Base-by-base conservation (phyloP, 2,113 vertebrate genomes). In the Oncorhynchus mykiss region DNA sequence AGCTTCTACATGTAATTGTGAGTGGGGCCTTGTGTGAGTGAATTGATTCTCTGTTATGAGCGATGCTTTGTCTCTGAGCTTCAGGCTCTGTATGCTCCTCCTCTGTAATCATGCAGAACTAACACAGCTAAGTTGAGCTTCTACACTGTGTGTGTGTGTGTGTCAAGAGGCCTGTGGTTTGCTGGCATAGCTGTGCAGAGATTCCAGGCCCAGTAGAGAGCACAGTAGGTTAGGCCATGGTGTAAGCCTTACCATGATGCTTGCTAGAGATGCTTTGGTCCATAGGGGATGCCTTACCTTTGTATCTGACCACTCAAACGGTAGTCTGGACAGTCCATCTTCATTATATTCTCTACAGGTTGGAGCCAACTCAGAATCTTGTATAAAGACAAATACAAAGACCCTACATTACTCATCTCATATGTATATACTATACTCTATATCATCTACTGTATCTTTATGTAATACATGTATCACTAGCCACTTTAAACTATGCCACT, bases 1-100 rank as follows among this genome's bases (percentile, higher is more conserved):
- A 62, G 79, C 9, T 18, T 20, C 54, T 80, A 60, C 69, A 59
- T 72, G 75, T 57, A 78, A 82, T 86, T 75, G 79, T 78, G 29
- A 70, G 77, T 72, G 70, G 31, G 25, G 18, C 14, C 18, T 27
- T 66, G 64, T 66, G 14, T 31, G 65, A 73, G n/a, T 77, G 62
- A 77, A 85, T 62, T 73, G 13, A 71, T 80, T n/a, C 34, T 72
- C 45, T 76, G 73, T 80, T 72, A 48, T 51, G 75, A 54, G 51
- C 22, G 29, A 45, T 16, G 22, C 75, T 67, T 78, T 82, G 73
- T 73, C 68, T 31, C 71, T 57, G 14, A 48, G 65, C 71, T 70
- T 75, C 54, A 60, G 73, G 31, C 60, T 57, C 67, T 62, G 78
- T 67, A 73, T 60, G 70, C 7, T 66, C 57, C 48, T 77, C 67